Conservation (phyloP, 2,888 invertebrate genomes). For the Epistrophella euchroma region DNA sequence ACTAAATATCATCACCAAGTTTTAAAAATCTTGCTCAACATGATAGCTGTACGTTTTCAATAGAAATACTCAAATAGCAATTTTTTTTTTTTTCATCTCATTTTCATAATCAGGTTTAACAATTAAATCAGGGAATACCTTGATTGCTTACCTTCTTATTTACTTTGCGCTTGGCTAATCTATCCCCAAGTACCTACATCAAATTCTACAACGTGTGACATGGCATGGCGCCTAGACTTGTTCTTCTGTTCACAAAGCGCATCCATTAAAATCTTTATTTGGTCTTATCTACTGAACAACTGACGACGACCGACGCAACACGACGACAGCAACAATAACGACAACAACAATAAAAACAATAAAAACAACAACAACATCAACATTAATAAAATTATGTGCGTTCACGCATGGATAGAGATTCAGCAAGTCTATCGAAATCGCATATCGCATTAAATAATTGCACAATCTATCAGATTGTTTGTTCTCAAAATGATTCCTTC, state of each 20-base stretch:
- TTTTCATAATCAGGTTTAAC: background rate
- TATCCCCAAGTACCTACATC: background rate
- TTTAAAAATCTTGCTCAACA: background rate
- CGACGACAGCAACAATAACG: background rate
- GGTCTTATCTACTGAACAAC: conserved; percentile 6
- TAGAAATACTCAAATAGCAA: background rate
- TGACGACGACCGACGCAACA: background rate
- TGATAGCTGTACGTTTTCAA: background rate
- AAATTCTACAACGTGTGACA: conserved; percentile 1
- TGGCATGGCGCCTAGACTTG: conserved; percentile 27
- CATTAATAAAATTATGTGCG: conserved; percentile 15
- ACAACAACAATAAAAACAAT: conserved; percentile 3
- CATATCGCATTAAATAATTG: conserved; percentile 17
- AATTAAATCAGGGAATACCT: background rate
- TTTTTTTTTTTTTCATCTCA: background rate
- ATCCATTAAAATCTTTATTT: conserved; percentile 7
- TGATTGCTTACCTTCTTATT: conserved; percentile 7
- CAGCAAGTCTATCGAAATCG: conserved; percentile 23
- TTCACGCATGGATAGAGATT: conserved; percentile 34
- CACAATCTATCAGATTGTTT: conserved; percentile 43
- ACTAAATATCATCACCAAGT: conserved; percentile 26
- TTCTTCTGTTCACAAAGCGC: conserved; percentile 17
- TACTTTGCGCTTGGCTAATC: background rate
- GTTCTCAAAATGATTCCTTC: conserved; percentile 24
- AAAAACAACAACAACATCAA: background rate